Evolutionary conservation across 2,888 invertebrate genomes (phyloP), one percentile per base, ranked within the genome.

Genomic region (Drosophila monieri): DNA sequence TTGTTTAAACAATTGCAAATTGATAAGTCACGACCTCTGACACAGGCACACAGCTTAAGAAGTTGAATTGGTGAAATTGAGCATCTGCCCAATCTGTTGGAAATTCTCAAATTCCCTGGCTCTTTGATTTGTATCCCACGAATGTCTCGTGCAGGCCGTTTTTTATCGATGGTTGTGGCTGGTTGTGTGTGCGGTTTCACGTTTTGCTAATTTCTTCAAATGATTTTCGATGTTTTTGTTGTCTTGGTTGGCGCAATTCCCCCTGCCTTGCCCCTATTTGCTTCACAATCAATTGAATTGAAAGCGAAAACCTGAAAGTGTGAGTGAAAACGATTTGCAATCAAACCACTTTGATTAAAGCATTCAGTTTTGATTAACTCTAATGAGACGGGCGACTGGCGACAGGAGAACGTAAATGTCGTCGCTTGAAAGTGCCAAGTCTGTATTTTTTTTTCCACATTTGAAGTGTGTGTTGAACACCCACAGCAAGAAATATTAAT

Each of bases 271-370:
- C 64, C 67, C 70, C 62, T 62, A 60, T 27, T 15, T 51, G 48
- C 48, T 58, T 81, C 71, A 74, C 76, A 81, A 84, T 80, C 78
- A 80, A 78, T 78, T 56, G 75, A 58, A 67, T 81, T 71, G 85
- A 83, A 87, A 85, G 88, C 85, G 88, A 83, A 85, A 80, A 81
- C 68, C 70, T 73, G 88, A 83, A 85, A 87, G 88, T 87, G 75
- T 80, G 76, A 86, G 86, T 76, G 44, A 75, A 84, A 77, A 77
- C 80, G 80, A 75, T 79, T 83, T 64, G 58, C 77, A 57, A 62
- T 55, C 65, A 70, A 78, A 81, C 80, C 83, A 68, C 80, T 83
- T 69, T 85, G 84, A 80, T 81, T 78, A 57, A 59, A 77, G 69
- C 80, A 83, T 79, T 79, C 77, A 79, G 51, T 58, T 41, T 54